Conservation (phyloP, 2,113 vertebrate genomes). For the cattle (Bos taurus) region DNA sequence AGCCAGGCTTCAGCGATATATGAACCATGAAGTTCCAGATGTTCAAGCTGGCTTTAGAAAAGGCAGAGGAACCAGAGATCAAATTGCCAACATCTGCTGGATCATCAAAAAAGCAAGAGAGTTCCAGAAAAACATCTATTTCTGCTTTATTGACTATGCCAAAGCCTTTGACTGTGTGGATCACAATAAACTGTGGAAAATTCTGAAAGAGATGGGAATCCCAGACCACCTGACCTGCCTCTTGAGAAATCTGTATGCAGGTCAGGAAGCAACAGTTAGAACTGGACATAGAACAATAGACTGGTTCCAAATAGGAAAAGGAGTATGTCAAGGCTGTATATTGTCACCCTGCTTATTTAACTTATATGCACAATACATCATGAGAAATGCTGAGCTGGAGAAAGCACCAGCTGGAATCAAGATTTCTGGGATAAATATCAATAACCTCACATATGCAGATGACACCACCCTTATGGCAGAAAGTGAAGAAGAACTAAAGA, state of each 20-base stretch:
- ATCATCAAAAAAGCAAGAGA: not conserved
- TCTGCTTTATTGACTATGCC: not conserved
- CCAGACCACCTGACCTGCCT: not conserved
- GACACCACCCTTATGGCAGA: not conserved
- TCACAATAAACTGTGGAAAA: not conserved
- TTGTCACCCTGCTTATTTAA: not conserved
- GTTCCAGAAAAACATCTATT: not conserved
- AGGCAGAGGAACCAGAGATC: not conserved
- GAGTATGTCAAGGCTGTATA: not conserved
- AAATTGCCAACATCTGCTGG: not conserved
- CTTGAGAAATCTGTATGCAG: not conserved
- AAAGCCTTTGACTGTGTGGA: not conserved
- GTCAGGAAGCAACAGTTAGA: not conserved
- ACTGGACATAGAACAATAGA: not conserved
- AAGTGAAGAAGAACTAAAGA: not conserved
- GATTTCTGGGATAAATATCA: no score
- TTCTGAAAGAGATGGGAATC: not conserved
- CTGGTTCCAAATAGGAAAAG: not conserved
- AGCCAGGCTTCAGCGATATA: not conserved
- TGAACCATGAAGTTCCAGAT: not conserved
- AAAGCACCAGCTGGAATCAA: no score
- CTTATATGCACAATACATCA: not conserved
- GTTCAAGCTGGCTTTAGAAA: not conserved
- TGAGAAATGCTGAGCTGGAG: not conserved
- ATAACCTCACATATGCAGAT: not conserved